Conservation (phyloP, 2,888 invertebrate species). For the Carterocephalus palaemon region DNA sequence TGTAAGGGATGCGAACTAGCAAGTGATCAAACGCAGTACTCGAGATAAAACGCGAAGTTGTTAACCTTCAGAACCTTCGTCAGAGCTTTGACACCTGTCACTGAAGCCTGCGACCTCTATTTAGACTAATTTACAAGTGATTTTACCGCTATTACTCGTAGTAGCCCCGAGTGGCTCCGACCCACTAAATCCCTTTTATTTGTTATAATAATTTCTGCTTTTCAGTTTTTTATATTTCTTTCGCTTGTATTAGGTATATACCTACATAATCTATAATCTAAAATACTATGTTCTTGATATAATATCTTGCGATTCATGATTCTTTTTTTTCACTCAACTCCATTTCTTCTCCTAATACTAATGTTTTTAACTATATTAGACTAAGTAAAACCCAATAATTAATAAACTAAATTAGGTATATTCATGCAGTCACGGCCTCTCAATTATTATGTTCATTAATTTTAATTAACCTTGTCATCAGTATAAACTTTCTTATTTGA, state of each 20-base stretch:
- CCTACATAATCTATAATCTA: too few species aligned
- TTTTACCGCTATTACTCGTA: slow-evolving; percentile 27
- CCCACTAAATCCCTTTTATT: not conserved
- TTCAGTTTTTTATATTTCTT: too few species aligned
- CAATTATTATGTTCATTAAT: slow-evolving; percentile 3
- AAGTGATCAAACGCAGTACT: slow-evolving; percentile 5
- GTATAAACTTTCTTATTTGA: slow-evolving; percentile 7
- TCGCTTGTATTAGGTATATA: too few species aligned
- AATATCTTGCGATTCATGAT: too few species aligned
- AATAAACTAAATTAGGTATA: too few species aligned
- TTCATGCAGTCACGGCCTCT: not conserved
- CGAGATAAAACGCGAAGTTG: slow-evolving; percentile 12
- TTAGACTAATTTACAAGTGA: slow-evolving; percentile 26
- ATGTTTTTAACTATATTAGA: too few species aligned
- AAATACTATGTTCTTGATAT: too few species aligned
- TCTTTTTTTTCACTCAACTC: too few species aligned
- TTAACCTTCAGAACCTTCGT: slow-evolving; percentile 21
- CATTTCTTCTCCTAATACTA: too few species aligned
- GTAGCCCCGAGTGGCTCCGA: slow-evolving; percentile 6
- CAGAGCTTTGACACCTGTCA: slow-evolving; percentile 23
- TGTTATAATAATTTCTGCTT: too few species aligned
- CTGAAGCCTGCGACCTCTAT: slow-evolving; percentile 15
- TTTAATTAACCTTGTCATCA: slow-evolving; percentile 15
- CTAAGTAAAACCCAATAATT: too few species aligned
- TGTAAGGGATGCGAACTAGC: not conserved